A percentile compares a stretch with the other conserved stretches of the same genome.
Conservation (phyloP, 2,797 vertebrate genomes). For the Brotula barbata region DNA sequence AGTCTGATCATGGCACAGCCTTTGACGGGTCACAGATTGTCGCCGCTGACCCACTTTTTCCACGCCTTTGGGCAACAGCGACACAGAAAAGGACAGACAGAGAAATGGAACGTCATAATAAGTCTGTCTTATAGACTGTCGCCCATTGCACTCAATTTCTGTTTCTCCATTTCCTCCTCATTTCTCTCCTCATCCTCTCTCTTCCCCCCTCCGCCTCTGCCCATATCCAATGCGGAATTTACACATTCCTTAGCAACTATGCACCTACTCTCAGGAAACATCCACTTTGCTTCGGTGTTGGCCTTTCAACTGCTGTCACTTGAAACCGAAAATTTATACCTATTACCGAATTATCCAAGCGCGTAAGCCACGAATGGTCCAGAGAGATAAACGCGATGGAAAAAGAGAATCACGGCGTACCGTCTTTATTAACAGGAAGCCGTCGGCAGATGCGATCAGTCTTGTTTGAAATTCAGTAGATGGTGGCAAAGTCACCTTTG, state of each 20-base stretch:
- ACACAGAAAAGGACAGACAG: too few relatives aligned
- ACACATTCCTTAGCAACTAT: conserved; percentile 61
- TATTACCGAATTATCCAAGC: conserved; percentile 34
- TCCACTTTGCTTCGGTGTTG: conserved; percentile 40
- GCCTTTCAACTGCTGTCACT: conserved; percentile 29
- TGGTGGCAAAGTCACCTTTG: too few relatives aligned
- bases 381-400: conserved; percentile 20
- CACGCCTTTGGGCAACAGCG: too few relatives aligned
- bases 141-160: not conserved
- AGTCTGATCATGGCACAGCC: conserved; percentile 2
- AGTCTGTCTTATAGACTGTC: not conserved
- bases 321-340: conserved; percentile 30
- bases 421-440: too few relatives aligned
- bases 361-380: conserved; percentile 7
- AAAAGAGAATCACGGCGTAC: too few relatives aligned
- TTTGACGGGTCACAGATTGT: conserved; percentile 1
- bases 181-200: not conserved
- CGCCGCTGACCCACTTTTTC: conserved; percentile 12
- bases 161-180: not conserved
- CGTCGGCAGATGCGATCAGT: too few relatives aligned
- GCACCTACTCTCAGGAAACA: conserved; percentile 59
- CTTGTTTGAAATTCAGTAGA: too few relatives aligned
- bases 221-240: conserved; percentile 54
- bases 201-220: conserved; percentile 30
- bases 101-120: too few relatives aligned